Conservation (phyloP, 2,797 vertebrate genomes). For the Xenopus petersii region DNA sequence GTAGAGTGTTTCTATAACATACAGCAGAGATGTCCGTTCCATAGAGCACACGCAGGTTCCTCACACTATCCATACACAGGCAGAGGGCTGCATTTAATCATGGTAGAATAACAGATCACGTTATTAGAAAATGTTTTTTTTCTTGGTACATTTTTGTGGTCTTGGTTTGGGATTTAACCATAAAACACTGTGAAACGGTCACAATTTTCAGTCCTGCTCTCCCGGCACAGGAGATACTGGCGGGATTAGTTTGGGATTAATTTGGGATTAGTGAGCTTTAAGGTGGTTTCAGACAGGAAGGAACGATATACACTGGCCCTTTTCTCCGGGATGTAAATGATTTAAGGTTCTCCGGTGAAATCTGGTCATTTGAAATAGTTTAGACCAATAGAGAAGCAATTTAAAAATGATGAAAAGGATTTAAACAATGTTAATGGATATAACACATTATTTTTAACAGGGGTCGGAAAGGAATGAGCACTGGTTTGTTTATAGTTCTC, state of each 20-base stretch:
- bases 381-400: slow-evolving; percentile 24
- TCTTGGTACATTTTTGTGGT: slow-evolving; percentile 38
- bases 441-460: neutral
- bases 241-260: slow-evolving; percentile 20
- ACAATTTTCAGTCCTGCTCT: slow-evolving; percentile 17
- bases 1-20: too few relatives aligned
- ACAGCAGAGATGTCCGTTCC: too few relatives aligned
- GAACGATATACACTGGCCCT: slow-evolving; percentile 19
- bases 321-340: slow-evolving; percentile 12
- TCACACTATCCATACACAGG: slow-evolving; percentile 28
- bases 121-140: neutral
- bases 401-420: slow-evolving; percentile 22
- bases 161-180: slow-evolving; percentile 23
- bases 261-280: slow-evolving; percentile 31
- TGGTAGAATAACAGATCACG: slow-evolving; percentile 32
- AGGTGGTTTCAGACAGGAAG: slow-evolving; percentile 13
- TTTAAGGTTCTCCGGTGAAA: slow-evolving; percentile 23
- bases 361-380: slow-evolving; percentile 9
- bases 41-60: neutral
- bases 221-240: slow-evolving; percentile 18
- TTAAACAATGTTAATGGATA: slow-evolving; percentile 9
- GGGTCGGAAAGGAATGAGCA: neutral
- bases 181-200: slow-evolving; percentile 37
- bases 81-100: slow-evolving; percentile 6
- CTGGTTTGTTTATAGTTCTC: neutral